Base-by-base conservation (phyloP, 2,113 vertebrate genomes). In the Cettia cetti region DNA sequence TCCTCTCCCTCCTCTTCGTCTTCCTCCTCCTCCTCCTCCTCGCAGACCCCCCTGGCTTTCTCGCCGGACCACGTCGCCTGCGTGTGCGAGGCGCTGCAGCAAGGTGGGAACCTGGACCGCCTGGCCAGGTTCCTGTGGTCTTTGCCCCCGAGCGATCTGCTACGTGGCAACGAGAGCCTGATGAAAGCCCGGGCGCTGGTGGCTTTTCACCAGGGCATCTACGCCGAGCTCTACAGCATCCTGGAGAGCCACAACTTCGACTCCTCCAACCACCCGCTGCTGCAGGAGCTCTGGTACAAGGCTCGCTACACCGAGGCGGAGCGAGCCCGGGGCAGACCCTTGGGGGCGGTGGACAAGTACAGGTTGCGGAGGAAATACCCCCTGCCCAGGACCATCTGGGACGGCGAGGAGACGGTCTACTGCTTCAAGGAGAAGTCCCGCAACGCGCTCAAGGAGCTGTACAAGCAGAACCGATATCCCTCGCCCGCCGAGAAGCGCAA, bases 281-380 rank as follows among this genome's bases (percentile, higher is more conserved):
- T 99, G 96, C 99, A 99, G 98, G 99, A 99, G 95, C 98, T 99
- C 75, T 99, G 99, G 99, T 99, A 99, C 98, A 99, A 99, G 96
- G 99, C 99, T 95, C 99, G 99, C 68, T 99, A 99, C 95, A 99
- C 98, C 95, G 99, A 99, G 98, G 99, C 99, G 95, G 99, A 99
- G 98, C 98, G 99, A 96, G 99, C 99, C 96, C 99, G 99, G 92
- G 99, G 99, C 89, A 98, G 99, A 98, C 98, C 99, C 78, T 97
- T 99, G 97, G 99, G 99, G 94, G 99, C 99, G 40, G 99, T 99
- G 98, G 99, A 99, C 98, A 99, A 99, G 98, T 99, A 99, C 98
- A 98, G 99, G 96, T 98, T 99, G 95, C 98, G 99, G 97, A 99
- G 99, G 98, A 99, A 99, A 97, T 99, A 99, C 96, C 99, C 99